These are phyloP conservation scores for Alosa sapidissima DNA, from an alignment of 2,797 vertebrate genomes.

Conservation along the genomic window DNA sequence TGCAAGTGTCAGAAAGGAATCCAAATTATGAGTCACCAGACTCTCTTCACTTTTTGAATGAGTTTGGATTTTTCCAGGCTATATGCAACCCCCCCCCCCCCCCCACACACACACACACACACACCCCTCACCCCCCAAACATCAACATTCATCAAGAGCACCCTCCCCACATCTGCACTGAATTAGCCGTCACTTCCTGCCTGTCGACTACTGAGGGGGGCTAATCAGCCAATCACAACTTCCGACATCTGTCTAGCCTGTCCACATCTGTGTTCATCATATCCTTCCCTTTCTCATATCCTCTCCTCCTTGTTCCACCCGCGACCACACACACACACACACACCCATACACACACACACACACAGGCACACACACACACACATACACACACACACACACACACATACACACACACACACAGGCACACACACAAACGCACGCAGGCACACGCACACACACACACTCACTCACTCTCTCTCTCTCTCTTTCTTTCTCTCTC, in stretches of 20 bases:
- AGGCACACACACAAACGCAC: too few species aligned
- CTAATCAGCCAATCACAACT: slow-evolving; percentile 17
- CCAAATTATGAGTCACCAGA: too few species aligned
- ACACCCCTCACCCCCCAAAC: neutral
- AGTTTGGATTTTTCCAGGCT: too few species aligned
- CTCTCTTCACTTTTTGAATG: too few species aligned
- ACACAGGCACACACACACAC: neutral
- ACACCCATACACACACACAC: neutral
- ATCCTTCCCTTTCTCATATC: neutral
- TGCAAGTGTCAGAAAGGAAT: too few species aligned
- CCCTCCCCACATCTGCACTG: neutral
- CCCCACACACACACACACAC: too few species aligned
- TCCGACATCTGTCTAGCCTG: slow-evolving; percentile 10
- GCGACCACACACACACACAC: neutral
- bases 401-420: neutral
- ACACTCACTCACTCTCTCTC: neutral
- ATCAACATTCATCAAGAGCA: neutral
- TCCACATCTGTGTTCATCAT: neutral
- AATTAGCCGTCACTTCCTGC: neutral
- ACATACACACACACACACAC: neutral
- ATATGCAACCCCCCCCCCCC: too few species aligned
- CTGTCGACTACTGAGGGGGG: neutral
- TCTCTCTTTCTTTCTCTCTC: neutral
- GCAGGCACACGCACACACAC: neutral
- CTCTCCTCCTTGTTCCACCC: neutral